Evolutionary conservation across 2,113 vertebrate genomes (phyloP), one percentile per base, ranked within the genome.

Genomic region (Leuciscus idus): DNA sequence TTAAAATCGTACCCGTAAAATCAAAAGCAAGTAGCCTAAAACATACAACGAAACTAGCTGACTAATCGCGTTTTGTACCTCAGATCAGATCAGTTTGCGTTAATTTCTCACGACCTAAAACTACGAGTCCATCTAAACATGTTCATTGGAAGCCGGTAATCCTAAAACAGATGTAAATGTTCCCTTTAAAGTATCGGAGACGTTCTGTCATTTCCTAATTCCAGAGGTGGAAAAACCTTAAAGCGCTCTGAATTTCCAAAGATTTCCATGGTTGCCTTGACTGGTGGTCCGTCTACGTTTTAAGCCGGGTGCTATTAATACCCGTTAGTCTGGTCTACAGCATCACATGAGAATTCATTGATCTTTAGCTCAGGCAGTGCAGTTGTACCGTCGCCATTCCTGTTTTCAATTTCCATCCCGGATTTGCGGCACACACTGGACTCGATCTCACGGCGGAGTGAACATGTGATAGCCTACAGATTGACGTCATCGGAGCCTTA

Each of bases 221-320:
- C 86, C 81, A 57, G 84, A 19, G 68, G 48, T 39, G 50, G 82
- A 86, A 85, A 21, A 13, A 39, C 17, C 64, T 74, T 81, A 39
- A 72, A 74, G 7, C 85, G 88, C 87, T 52, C 46, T 59, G 64
- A 78, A 85, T 84, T 89, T 88, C 89, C 52, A 70, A 70, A 39
- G 43, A 21, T 89, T 90, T 93, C 92, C 94, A 95, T 93, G 5
- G n/a, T 92, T 59, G 52, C 68, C 2, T 23, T 36, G 76, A 59
- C 55, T 52, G 48, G 75, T n/a, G 33, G 62, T 59, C 73, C 21
- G 70, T 80, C 28, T 52, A 36, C 46, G 8, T 73, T 12, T 68
- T 23, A 86, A 72, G 64, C 50, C 52, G 82, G 33, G 33, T 68
- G 73, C 75, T 88, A 90, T 93, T 91, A 92, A 92, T 90, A 89